Conservation (phyloP, 2,888 invertebrate species). For the Acrocera orbiculus region DNA sequence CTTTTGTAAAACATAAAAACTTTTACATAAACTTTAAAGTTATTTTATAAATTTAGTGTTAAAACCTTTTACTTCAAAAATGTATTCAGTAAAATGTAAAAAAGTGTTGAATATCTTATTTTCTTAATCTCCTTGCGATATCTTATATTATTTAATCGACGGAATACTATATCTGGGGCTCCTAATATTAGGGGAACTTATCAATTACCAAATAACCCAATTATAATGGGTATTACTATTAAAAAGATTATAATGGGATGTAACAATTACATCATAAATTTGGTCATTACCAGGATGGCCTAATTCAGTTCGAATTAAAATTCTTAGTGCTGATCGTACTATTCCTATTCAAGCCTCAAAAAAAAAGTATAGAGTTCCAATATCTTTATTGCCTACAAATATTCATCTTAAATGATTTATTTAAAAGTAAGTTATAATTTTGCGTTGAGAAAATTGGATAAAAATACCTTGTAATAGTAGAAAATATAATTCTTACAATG, state of each 20-base stretch:
- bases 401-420: constrained; percentile 46
- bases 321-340: constrained; percentile 49
- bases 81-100: too few relatives aligned
- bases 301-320: constrained; percentile 56
- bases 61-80: too few relatives aligned
- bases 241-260: constrained; percentile 70
- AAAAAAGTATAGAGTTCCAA: constrained; percentile 54
- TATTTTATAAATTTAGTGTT: too few relatives aligned
- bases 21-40: too few relatives aligned
- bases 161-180: constrained; percentile 65
- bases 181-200: constrained; percentile 57
- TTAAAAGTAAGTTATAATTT: constrained; percentile 43
- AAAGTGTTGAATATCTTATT: too few relatives aligned
- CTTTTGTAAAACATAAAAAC: too few relatives aligned
- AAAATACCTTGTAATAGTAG: constrained; percentile 33
- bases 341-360: constrained; percentile 50
- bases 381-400: constrained; percentile 50
- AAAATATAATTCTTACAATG: constrained; percentile 32
- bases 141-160: constrained; percentile 71
- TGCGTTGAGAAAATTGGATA: constrained; percentile 38
- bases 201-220: constrained; percentile 74
- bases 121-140: too few relatives aligned
- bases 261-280: constrained; percentile 63
- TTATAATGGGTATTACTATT: constrained; percentile 54
- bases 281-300: constrained; percentile 52